Base-by-base conservation (phyloP, 2,888 invertebrate genomes). In the Orgyia antiqua region DNA sequence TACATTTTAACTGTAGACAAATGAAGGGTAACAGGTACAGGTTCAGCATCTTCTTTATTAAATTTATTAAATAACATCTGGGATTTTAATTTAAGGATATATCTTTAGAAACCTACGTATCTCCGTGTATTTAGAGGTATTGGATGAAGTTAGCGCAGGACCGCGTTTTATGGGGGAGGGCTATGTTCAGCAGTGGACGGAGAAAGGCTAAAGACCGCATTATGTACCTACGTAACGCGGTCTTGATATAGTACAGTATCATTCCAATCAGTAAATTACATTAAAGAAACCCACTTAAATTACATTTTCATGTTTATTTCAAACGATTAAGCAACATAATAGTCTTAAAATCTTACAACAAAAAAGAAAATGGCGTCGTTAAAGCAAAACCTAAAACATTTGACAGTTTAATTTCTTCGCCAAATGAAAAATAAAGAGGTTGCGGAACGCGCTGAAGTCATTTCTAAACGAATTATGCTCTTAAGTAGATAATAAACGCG, bases 401-500 rank as follows among this genome's bases (percentile, higher is more conserved):
- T 48, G 52, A 51, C 42, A 48, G 45, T 42, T 45, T 51, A 39
- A 51, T 52, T 51, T 42, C 39, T 43, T 43, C 29, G 38, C 45
- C 11, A 51, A 52, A 52, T 48, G 51, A 52, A 55, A 47, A 51
- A 47, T 51, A 56, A 52, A 49, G 49, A 45, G 42, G 35, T 45
- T 28, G 24, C 32, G 37, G 25, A 27, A 37, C 30, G 43, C 29
- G 36, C 39, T 34, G 19, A 40, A 51, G 46, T 46, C 50, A 51
- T 55, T 51, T 31, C 45, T 44, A 38, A 53, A 56, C 40, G 44
- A 52, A 53, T 52, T 49, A 49, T 52, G 33, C 27, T 49, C 43
- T 37, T 56, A 41, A 52, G 57, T 56, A 49, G 57, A 45, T 52
- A 52, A 46, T 56, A 53, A 53, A 53, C 36, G 50, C 29, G 27